These are phyloP conservation scores for Alligator mississippiensis DNA, from an alignment of 2,113 vertebrate genomes.

Conservation along the genomic window DNA sequence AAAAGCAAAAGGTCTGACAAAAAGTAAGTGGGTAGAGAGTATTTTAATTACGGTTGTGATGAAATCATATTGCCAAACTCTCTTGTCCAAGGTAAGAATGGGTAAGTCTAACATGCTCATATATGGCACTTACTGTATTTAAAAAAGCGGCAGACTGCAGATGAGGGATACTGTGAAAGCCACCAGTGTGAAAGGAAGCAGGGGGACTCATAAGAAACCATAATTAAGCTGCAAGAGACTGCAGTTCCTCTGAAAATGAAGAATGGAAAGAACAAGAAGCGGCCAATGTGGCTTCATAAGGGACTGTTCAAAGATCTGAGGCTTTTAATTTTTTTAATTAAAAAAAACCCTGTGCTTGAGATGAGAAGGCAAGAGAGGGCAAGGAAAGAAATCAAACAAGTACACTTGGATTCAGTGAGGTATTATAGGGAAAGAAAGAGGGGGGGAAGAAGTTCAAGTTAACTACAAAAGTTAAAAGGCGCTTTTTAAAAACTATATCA, in stretches of 20 bases:
- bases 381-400: slow-evolving; percentile 51
- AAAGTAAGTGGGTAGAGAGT: neutral
- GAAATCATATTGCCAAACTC: neutral
- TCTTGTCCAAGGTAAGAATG: neutral
- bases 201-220: slow-evolving; percentile 67
- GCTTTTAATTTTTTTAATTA: slow-evolving; percentile 71
- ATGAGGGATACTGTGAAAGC: slow-evolving; percentile 38
- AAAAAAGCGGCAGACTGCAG: slow-evolving; percentile 25
- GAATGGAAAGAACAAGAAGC: slow-evolving; percentile 52
- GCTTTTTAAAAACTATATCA: slow-evolving; percentile 33
- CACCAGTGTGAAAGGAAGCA: slow-evolving; percentile 8
- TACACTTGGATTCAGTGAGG: slow-evolving; percentile 40
- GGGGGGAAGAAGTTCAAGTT: slow-evolving; percentile 16
- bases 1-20: neutral
- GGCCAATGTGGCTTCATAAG: slow-evolving; percentile 65
- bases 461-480: slow-evolving; percentile 46
- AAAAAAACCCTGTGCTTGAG: slow-evolving; percentile 61
- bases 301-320: slow-evolving; percentile 66
- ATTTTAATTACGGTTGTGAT: neutral
- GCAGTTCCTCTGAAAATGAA: slow-evolving; percentile 60
- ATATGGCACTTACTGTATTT: neutral
- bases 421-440: slow-evolving; percentile 53
- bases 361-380: slow-evolving; percentile 64
- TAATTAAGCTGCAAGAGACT: slow-evolving; percentile 70
- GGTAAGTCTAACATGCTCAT: neutral